Percentiles rank a stretch among this genome's conserved stretches.
These are phyloP conservation scores for Naso thynnoides DNA, from an alignment of 2,797 vertebrate species.

Conservation along the genomic window DNA sequence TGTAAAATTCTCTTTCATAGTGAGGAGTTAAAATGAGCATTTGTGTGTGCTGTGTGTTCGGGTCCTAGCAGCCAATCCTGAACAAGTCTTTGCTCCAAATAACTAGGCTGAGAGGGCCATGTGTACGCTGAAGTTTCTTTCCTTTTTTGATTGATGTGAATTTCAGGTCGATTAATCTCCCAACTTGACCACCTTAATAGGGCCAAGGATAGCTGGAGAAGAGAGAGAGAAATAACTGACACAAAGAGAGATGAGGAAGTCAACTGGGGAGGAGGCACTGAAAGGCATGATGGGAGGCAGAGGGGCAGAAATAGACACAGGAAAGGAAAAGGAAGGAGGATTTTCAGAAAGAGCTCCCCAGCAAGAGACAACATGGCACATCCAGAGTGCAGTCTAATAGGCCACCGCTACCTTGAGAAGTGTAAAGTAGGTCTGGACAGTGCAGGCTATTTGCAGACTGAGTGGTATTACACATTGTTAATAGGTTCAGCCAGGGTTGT, in stretches of 20 bases:
- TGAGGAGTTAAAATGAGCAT: background rate
- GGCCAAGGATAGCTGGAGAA: conserved; percentile 62
- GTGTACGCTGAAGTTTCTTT: conserved; percentile 5
- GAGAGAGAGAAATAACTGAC: conserved; percentile 42
- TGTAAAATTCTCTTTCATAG: too few species aligned
- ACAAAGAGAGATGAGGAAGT: conserved; percentile 36
- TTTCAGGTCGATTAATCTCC: conserved; percentile 65
- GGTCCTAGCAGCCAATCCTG: background rate
- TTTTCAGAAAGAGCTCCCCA: conserved; percentile 28
- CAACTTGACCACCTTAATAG: conserved; percentile 61
- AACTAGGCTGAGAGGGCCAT: conserved; percentile 54
- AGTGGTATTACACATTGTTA: conserved; percentile 72
- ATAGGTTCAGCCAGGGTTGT: conserved; percentile 68
- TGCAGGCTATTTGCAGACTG: conserved; percentile 70
- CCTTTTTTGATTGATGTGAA: conserved; percentile 52
- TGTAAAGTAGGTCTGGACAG: conserved; percentile 75
- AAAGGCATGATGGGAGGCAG: conserved; percentile 39
- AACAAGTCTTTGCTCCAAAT: conserved; percentile 13
- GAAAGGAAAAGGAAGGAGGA: conserved; percentile 24
- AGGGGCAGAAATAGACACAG: conserved; percentile 56
- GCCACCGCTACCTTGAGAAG: conserved; percentile 68
- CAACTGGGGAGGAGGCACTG: conserved; percentile 32
- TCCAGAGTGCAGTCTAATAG: conserved; percentile 64
- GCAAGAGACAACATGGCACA: conserved; percentile 38
- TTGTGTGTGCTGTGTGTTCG: background rate